Evolutionary conservation across 2,797 vertebrate species (phyloP), one percentile per base, ranked within the genome.

Genomic region (Megaceryle alcyon): DNA sequence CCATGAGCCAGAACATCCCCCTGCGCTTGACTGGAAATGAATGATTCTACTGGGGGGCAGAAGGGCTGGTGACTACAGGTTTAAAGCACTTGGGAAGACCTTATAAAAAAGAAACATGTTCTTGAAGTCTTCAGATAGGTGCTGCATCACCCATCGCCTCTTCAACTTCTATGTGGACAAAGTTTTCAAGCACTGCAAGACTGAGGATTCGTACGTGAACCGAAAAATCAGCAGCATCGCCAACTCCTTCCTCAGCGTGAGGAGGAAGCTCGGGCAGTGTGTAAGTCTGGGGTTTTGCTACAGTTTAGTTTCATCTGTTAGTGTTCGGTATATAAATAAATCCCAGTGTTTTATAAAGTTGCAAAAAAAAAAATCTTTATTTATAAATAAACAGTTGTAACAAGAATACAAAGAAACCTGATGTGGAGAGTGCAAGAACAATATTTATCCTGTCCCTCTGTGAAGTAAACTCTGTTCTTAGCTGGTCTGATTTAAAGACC

Each of bases 241-340:
- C 94, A 98, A 98, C 91, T 97, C 97, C 80, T 98, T 98, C 96
- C 97, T 98, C 76, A 92, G 94, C 10, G 35, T 94, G 44, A 97
- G 95, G 92, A 97, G 79, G 88, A 92, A 57, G 10, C 92, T 98
- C 0, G 61, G 21, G 48, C 95, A 89, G 17, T 98, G 98, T 81
- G 98, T 98, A 59, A 97, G 98, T 97, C 26, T 31, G 19, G 84
- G 6, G 2, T 3, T 0, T 41, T 48, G 84, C 68, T 22, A 12
- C 14, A 3, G 20, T 9, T 53, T 3, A 9, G 9, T 10, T 54
- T 25, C 31, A 7, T 6, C 86, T 66, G 9, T 7, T 4, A 1
- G 21, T 28, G 1, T 31, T 20, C 20, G 22, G 29, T 4, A 33
- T 4, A 4, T 3, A 69, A 81, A 80, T 15, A 49, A 37, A 5